These are phyloP conservation scores for Bagarius yarrelli DNA, from an alignment of 2,113 vertebrate species.

Conservation along the genomic window DNA sequence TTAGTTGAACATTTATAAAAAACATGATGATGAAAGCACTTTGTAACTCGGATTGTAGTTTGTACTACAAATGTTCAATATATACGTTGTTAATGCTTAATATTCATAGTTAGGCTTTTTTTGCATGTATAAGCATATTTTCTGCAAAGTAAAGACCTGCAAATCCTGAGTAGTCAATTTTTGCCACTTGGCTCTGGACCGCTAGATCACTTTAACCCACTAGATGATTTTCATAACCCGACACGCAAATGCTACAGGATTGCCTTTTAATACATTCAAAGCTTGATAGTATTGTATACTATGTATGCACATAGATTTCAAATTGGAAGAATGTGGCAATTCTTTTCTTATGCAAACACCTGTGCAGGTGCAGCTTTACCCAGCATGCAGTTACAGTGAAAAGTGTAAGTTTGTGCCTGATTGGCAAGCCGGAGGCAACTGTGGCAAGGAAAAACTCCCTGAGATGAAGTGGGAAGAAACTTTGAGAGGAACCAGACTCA, in stretches of 20 bases:
- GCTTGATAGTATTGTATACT: neutral
- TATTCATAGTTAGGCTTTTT: conserved; percentile 22
- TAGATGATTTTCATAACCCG: neutral
- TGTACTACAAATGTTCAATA: conserved; percentile 6
- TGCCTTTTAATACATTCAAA: neutral
- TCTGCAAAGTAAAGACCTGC: neutral
- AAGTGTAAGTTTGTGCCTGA: no score
- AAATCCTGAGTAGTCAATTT: neutral
- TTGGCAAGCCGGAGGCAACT: no score
- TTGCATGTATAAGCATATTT: conserved; percentile 18
- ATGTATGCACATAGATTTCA: neutral
- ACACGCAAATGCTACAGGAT: neutral
- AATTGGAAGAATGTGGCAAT: conserved; percentile 39
- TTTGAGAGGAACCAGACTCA: no score
- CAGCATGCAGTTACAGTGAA: no score
- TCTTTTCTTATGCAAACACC: conserved; percentile 62
- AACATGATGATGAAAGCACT: conserved; percentile 51
- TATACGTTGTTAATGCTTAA: conserved; percentile 19
- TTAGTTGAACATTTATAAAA: conserved; percentile 52
- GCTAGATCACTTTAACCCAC: neutral
- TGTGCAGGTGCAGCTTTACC: conserved; percentile 57
- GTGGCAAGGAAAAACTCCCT: no score
- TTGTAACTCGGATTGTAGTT: conserved; percentile 54
- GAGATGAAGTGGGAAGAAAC: no score
- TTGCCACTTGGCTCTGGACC: neutral